Evolutionary conservation across 2,797 vertebrate species (phyloP).

Genomic region (Sebastes ruberrimus): DNA sequence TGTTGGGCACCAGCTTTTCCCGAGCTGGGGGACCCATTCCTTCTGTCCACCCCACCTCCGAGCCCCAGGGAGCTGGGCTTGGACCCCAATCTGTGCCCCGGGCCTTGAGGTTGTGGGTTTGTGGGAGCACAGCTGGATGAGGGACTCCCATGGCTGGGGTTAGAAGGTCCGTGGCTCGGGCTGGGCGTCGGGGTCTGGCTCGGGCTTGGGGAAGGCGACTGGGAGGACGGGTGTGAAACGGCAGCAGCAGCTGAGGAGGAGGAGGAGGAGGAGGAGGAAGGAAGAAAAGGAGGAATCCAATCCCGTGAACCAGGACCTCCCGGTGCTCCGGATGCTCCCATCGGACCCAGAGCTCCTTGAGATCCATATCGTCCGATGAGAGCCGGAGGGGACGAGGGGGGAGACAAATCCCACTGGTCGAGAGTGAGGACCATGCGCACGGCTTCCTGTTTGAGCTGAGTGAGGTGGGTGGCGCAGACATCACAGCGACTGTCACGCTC

Average conservation of each 20-base stretch:
- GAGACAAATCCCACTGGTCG: constrained; percentile 89
- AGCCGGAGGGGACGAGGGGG: constrained; percentile 87
- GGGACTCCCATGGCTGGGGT: constrained; percentile 63
- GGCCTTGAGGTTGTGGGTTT: constrained; percentile 61
- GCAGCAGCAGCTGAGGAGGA: constrained; percentile 32
- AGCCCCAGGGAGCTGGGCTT: constrained; percentile 94
- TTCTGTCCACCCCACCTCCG: constrained; percentile 87
- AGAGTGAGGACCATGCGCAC: constrained; percentile 94
- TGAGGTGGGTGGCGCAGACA: constrained; percentile 93
- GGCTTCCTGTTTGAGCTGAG: constrained; percentile 96
- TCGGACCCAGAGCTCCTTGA: constrained; percentile 40
- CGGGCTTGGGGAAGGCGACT: constrained; percentile 60
- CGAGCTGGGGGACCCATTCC: constrained; percentile 87
- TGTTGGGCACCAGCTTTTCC: constrained; percentile 85
- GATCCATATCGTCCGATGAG: constrained; percentile 59
- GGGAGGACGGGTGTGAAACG: constrained; percentile 39
- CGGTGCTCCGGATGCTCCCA: constrained; percentile 45
- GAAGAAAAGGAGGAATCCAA: constrained; percentile 68
- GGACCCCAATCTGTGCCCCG: constrained; percentile 83
- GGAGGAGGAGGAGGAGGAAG: constrained; percentile 59
- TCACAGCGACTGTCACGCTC: constrained; percentile 96
- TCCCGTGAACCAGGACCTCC: constrained; percentile 59
- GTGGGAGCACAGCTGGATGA: constrained; percentile 35
- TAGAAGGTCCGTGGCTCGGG: constrained; percentile 60
- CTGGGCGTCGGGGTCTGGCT: constrained; percentile 71